Evolutionary conservation across 1,140 invertebrate species (phyloP).

Genomic region (Goniozus legneri): DNA sequence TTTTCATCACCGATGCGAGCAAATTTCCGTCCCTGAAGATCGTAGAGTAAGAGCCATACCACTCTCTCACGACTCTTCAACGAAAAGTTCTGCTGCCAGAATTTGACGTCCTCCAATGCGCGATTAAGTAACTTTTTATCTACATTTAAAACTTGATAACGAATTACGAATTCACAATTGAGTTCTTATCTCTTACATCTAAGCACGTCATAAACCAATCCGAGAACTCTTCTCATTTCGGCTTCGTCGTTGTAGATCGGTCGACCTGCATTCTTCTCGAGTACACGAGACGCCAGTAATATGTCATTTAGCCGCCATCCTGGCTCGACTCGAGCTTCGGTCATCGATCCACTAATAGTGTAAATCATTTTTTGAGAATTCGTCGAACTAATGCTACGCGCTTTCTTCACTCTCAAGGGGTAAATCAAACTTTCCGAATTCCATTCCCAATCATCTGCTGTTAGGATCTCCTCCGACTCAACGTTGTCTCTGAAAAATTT

Average conservation of each 20-base stretch:
- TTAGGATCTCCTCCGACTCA: no score
- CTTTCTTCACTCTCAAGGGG: constrained; percentile 1
- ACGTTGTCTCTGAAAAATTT: no score
- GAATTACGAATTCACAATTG: background rate
- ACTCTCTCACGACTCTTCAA: constrained; percentile 43
- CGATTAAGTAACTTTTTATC: constrained; percentile 68
- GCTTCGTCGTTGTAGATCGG: constrained; percentile 60
- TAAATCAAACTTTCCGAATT: constrained; percentile 20
- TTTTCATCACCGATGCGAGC: constrained; percentile 42
- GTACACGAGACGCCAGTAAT: constrained; percentile 31
- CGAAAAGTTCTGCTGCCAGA: constrained; percentile 58
- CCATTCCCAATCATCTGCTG: no score
- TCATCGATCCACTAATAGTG: constrained; percentile 22
- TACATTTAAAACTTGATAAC: constrained; percentile 39
- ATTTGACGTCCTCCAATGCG: constrained; percentile 62
- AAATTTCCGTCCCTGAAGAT: constrained; percentile 62
- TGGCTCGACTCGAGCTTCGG: constrained; percentile 30
- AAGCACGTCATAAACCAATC: constrained; percentile 74
- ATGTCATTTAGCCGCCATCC: constrained; percentile 40
- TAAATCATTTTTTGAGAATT: constrained; percentile 3
- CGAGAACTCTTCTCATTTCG: constrained; percentile 73
- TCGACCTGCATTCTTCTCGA: constrained; percentile 18
- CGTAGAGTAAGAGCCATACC: constrained; percentile 63
- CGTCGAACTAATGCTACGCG: background rate
- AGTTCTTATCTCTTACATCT: constrained; percentile 59